Conservation (phyloP, 1,140 invertebrate species). For the Drosophila nikananu region DNA sequence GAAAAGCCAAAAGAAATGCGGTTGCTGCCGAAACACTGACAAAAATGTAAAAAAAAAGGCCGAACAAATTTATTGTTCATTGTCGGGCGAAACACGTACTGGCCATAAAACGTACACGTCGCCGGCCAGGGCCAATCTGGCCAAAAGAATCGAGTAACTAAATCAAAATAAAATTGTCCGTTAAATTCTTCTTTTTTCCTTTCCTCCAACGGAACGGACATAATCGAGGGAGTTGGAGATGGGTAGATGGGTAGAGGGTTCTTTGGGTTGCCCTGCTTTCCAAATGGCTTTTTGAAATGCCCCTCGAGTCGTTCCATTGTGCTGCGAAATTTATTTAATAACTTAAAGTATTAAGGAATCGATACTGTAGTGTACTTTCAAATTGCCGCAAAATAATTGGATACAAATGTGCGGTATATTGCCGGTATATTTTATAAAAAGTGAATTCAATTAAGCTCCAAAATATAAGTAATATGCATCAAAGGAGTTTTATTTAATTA, state of each 20-base stretch:
- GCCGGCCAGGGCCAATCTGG: slow-evolving; percentile 41
- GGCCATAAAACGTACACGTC: slow-evolving; percentile 71
- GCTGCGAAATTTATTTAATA: slow-evolving; percentile 13
- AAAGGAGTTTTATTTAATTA: background rate
- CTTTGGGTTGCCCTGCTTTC: slow-evolving; percentile 17
- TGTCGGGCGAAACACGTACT: slow-evolving; percentile 61
- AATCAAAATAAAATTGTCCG: slow-evolving; percentile 55
- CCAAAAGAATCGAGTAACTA: slow-evolving; percentile 39
- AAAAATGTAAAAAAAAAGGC: background rate
- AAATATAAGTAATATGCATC: background rate
- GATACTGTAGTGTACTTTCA: background rate
- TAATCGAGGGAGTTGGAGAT: slow-evolving; percentile 15
- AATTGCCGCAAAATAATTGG: slow-evolving; percentile 13
- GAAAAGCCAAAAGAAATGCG: slow-evolving; percentile 13
- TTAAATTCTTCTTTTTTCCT: slow-evolving; percentile 42
- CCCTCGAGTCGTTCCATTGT: slow-evolving; percentile 1
- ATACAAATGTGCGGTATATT: background rate
- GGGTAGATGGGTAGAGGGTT: background rate
- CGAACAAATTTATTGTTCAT: slow-evolving; percentile 29
- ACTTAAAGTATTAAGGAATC: slow-evolving; percentile 1
- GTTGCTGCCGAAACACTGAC: background rate
- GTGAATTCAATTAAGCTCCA: background rate
- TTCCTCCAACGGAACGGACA: slow-evolving; percentile 16
- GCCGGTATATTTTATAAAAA: slow-evolving; percentile 5
- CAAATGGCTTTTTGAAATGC: slow-evolving; percentile 27